These are phyloP conservation scores for Prorops nasuta DNA, from an alignment of 1,140 invertebrate genomes.

Conservation along the genomic window DNA sequence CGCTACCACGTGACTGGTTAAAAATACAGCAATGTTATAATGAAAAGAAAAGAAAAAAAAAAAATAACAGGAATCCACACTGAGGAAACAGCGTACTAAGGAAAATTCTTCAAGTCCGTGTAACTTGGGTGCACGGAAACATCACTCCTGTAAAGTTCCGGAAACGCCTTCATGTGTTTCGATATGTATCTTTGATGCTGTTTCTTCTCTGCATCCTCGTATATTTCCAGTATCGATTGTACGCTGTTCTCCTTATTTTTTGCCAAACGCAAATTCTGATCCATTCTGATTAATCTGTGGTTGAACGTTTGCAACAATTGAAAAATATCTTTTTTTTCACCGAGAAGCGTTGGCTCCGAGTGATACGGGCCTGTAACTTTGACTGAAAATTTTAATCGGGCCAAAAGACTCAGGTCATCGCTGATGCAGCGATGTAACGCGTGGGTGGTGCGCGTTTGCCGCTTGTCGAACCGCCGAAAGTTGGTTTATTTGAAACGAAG, in stretches of 20 bases:
- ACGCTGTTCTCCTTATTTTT: no score
- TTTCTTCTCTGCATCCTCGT: constrained; percentile 4
- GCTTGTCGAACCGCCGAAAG: constrained; percentile 26
- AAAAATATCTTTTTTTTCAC: no score
- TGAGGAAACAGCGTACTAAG: constrained; percentile 37
- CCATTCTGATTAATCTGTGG: no score
- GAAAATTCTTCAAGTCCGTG: constrained; percentile 32
- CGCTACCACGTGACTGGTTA: constrained; percentile 39
- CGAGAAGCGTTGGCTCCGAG: no score
- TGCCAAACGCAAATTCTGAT: no score
- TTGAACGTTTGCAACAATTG: no score
- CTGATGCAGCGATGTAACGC: not conserved
- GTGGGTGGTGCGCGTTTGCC: constrained; percentile 4
- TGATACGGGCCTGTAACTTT: no score
- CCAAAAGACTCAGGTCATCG: not conserved
- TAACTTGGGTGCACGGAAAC: constrained; percentile 42
- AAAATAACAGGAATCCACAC: no score
- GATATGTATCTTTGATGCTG: constrained; percentile 14
- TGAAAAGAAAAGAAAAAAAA: no score
- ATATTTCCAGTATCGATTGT: no score
- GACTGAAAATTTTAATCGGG: constrained; percentile 9
- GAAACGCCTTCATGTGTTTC: constrained; percentile 30
- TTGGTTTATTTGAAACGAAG: constrained; percentile 41
- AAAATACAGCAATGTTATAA: constrained; percentile 3
- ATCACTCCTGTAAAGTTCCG: constrained; percentile 39